phyloP scores from a whole-genome alignment of 2,888 invertebrate genomes.

The Drosophila melanocephala region DNA sequence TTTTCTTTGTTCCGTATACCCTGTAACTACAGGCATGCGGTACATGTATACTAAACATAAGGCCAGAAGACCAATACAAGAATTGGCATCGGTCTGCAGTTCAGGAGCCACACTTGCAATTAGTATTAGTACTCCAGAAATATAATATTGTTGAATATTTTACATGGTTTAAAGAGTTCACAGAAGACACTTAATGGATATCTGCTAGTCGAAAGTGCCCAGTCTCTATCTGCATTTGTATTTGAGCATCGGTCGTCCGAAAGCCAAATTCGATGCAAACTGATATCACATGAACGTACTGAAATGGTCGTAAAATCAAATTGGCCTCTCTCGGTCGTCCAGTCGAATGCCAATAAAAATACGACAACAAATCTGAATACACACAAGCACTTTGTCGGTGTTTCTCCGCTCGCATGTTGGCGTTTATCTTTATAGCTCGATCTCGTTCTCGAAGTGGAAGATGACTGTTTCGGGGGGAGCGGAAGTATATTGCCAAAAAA shows the following conservation, averaged over 20 bases:
- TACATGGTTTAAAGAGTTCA: background rate
- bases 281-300: slow-evolving; percentile 56
- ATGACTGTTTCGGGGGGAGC: slow-evolving; percentile 29
- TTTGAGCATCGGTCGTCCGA: slow-evolving; percentile 14
- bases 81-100: background rate
- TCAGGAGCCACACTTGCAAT: background rate
- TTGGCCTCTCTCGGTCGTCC: slow-evolving; percentile 42
- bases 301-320: slow-evolving; percentile 73
- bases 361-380: slow-evolving; percentile 56
- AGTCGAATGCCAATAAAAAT: slow-evolving; percentile 73
- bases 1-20: slow-evolving; percentile 22
- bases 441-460: slow-evolving; percentile 52
- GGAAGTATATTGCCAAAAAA: slow-evolving; percentile 19
- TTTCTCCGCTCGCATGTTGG: slow-evolving; percentile 41
- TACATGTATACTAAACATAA: background rate
- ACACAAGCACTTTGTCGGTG: slow-evolving; percentile 67
- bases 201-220: background rate
- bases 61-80: background rate
- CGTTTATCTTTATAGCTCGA: slow-evolving; percentile 71
- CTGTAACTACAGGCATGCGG: background rate
- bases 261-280: slow-evolving; percentile 56
- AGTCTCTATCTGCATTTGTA: slow-evolving; percentile 20
- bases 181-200: background rate
- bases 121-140: background rate
- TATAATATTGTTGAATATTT: background rate